Evolutionary conservation across 2,888 invertebrate genomes (phyloP).

Genomic region (Lochmaea crataegi): DNA sequence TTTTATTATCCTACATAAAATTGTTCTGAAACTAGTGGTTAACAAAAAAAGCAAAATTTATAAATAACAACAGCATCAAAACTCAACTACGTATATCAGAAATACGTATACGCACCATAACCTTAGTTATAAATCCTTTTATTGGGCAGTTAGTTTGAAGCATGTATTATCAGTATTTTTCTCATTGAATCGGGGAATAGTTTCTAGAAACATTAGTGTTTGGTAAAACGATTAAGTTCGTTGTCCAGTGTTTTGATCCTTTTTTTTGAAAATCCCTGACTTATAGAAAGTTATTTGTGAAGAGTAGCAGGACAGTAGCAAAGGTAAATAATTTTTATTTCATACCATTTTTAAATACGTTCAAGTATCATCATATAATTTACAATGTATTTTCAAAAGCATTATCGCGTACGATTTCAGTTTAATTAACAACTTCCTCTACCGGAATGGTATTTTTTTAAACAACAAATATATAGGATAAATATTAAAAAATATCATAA

Average conservation of each 20-base stretch:
- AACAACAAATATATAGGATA: too few relatives aligned
- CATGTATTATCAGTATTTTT: not conserved
- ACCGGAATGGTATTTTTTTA: not conserved
- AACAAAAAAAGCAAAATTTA: not conserved
- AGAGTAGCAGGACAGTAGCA: not conserved
- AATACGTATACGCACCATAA: not conserved
- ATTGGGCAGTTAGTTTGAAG: not conserved
- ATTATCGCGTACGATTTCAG: not conserved
- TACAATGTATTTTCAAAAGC: not conserved
- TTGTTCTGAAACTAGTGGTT: not conserved
- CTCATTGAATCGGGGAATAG: not conserved
- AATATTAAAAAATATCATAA: too few relatives aligned
- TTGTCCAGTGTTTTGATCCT: not conserved
- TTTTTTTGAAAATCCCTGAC: not conserved
- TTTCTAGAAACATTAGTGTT: not conserved
- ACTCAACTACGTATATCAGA: not conserved
- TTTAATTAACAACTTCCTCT: not conserved
- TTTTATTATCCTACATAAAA: not conserved
- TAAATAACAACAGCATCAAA: not conserved
- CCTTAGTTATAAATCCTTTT: not conserved
- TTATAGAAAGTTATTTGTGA: not conserved
- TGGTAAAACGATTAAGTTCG: not conserved
- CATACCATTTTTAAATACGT: not conserved
- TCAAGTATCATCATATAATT: not conserved
- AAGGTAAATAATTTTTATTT: not conserved